A percentile compares a stretch with the other conserved stretches of the same genome.
Evolutionary conservation across 2,113 vertebrate species (phyloP).

Genomic region (Ammodytes marinus): DNA sequence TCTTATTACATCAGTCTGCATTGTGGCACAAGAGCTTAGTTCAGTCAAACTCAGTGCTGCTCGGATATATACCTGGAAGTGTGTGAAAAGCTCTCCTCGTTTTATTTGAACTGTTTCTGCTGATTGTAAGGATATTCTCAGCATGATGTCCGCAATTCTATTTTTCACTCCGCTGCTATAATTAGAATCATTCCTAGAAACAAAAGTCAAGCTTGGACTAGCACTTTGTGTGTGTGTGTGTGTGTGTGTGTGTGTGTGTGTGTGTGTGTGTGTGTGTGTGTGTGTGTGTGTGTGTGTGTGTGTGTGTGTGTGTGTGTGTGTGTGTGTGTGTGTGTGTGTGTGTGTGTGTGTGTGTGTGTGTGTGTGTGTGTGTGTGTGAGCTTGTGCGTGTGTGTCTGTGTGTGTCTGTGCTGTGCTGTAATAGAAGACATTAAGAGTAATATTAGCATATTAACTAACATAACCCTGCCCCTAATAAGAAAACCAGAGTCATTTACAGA

Average conservation of each 20-base stretch:
- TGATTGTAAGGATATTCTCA: slow-evolving; percentile 49
- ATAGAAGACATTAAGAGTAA: slow-evolving; percentile 53
- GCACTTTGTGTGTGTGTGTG: slow-evolving; percentile 34
- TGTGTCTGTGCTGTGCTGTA: background rate
- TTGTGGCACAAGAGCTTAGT: slow-evolving; percentile 49
- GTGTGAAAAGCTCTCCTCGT: too few species aligned
- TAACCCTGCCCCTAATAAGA: slow-evolving; percentile 30
- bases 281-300: too few species aligned
- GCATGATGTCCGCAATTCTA: slow-evolving; percentile 2
- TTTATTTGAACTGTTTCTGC: slow-evolving; percentile 30
- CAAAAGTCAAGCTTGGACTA: slow-evolving; percentile 42
- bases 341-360: too few species aligned
- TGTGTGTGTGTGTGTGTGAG: too few species aligned
- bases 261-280: too few species aligned
- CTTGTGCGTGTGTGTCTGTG: too few species aligned
- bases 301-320: too few species aligned
- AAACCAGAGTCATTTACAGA: slow-evolving; percentile 43
- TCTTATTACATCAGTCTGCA: slow-evolving; percentile 57
- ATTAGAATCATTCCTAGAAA: slow-evolving; percentile 45
- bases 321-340: too few species aligned
- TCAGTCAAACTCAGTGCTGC: slow-evolving; percentile 42
- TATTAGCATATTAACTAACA: slow-evolving; percentile 60
- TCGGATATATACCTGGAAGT: background rate
- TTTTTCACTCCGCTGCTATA: slow-evolving; percentile 35
- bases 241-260: too few species aligned